Evolutionary conservation across 2,888 invertebrate species (phyloP).

Genomic region (Acrobasis repandana): DNA sequence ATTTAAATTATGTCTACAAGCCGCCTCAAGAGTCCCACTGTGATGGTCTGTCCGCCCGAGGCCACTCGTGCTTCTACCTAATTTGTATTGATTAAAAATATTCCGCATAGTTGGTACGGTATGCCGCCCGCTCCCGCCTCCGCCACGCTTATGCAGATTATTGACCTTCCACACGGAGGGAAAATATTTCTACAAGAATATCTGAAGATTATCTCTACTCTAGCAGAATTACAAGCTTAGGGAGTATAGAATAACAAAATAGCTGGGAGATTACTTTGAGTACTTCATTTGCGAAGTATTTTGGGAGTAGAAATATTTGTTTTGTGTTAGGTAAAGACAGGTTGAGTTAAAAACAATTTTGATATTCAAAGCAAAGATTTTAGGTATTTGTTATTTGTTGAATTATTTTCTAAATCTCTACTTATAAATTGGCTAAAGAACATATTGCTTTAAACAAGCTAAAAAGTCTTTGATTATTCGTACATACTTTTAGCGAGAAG

Average conservation of each 20-base stretch:
- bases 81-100: conserved; percentile 84
- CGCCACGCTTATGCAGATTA: conserved; percentile 55
- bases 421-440: too few species aligned
- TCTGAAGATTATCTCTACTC: conserved; percentile 14
- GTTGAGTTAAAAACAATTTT: too few species aligned
- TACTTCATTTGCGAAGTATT: conserved; percentile 4
- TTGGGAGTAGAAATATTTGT: conserved; percentile 2
- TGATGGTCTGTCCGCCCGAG: conserved; percentile 56
- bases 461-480: too few species aligned
- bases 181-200: conserved; percentile 23
- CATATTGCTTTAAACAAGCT: too few species aligned
- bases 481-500: too few species aligned
- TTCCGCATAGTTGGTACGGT: conserved; percentile 77
- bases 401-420: too few species aligned
- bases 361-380: too few species aligned
- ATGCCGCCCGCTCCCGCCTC: conserved; percentile 43
- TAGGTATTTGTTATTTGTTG: too few species aligned
- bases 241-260: conserved; percentile 12
- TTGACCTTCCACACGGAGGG: conserved; percentile 39
- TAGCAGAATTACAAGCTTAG: conserved; percentile 13
- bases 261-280: conserved; percentile 13
- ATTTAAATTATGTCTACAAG: conserved; percentile 20
- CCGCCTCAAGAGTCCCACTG: conserved; percentile 30
- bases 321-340: background rate
- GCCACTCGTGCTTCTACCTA: conserved; percentile 67